A percentile compares a stretch with the other conserved stretches of the same genome.
These are phyloP conservation scores for Scomber colias DNA, from an alignment of 2,113 vertebrate genomes.

Conservation along the genomic window DNA sequence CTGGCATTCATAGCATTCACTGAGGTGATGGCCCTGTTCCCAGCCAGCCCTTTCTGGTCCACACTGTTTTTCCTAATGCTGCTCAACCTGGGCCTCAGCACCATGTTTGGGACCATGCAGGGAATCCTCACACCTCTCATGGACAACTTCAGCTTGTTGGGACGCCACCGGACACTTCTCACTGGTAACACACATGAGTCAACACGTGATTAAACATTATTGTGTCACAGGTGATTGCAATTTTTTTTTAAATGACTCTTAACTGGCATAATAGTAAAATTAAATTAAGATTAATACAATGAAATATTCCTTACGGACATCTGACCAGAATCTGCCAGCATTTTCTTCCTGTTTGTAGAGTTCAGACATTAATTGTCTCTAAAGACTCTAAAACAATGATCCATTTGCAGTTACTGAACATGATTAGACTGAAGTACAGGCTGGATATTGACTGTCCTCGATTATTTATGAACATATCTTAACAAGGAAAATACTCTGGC, in stretches of 20 bases:
- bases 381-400: too few species aligned
- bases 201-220: background rate
- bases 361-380: too few species aligned
- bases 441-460: background rate
- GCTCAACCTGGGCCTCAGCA: slow-evolving; percentile 97
- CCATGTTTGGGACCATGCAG: slow-evolving; percentile 99
- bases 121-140: slow-evolving; percentile 98
- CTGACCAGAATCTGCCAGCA: background rate
- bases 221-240: background rate
- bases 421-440: background rate
- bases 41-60: slow-evolving; percentile 96
- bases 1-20: slow-evolving; percentile 99
- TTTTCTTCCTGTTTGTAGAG: background rate
- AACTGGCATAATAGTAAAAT: too few species aligned
- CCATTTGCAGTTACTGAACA: background rate
- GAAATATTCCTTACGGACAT: background rate
- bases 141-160: slow-evolving; percentile 93
- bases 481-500: too few species aligned
- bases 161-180: slow-evolving; percentile 79
- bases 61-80: slow-evolving; percentile 99
- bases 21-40: slow-evolving; percentile 97
- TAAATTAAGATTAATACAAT: too few species aligned
- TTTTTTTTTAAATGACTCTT: background rate
- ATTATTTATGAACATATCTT: background rate
- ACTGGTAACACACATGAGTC: slow-evolving; percentile 69